Evolutionary conservation across 2,113 vertebrate species (phyloP), one percentile per base, ranked within the genome.

Genomic region (Neodon shergylaensis): DNA sequence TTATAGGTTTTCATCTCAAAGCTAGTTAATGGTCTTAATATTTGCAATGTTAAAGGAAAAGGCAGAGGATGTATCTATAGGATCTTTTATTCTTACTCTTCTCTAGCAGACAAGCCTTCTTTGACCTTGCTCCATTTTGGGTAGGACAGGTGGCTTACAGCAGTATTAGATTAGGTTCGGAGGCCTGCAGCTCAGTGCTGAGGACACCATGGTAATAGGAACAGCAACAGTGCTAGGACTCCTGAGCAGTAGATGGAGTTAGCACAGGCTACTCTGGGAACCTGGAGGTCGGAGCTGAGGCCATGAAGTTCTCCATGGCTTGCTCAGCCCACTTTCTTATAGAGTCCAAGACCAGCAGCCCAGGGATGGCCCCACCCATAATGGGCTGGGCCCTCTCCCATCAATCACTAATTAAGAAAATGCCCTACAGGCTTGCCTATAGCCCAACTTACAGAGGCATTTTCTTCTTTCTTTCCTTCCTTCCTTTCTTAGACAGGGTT

Each of bases 1-100:
- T 82, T 90, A 66, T 5, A 97, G 82, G 54, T 96, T 94, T 92
- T 86, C 61, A 92, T 85, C 49, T 83, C 85, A 88, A 93, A 93
- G 61, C 61, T 85, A 82, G 36, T 63, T 91, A 83, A 90, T 63
- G 36, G 21, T 7, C 72, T 92, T 85, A 88, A 81, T 65, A 70
- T 49, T 19, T 83, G 28, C 61, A 90, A 89, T 89, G 10, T 78
- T 88, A 52, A 63, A 87, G 68, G 58, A 44, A 88, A 81, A 87
- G 94, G 66, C 63, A 95, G 72, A 22, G 88, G 77, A 81, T 28
- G 61, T 1, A 87, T 52, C 47, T 81, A 93, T 86, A 94, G 9
- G 49, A 83, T 68, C 42, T 49, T n/a, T 86, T 68, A 42, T 16
- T 81, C 74, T 88, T 54, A 66, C 22, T 94, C 47, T 96, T 90